A percentile compares a stretch with the other conserved stretches of the same genome.
Evolutionary conservation across 2,888 invertebrate genomes (phyloP).

Genomic region (Nomada flava): DNA sequence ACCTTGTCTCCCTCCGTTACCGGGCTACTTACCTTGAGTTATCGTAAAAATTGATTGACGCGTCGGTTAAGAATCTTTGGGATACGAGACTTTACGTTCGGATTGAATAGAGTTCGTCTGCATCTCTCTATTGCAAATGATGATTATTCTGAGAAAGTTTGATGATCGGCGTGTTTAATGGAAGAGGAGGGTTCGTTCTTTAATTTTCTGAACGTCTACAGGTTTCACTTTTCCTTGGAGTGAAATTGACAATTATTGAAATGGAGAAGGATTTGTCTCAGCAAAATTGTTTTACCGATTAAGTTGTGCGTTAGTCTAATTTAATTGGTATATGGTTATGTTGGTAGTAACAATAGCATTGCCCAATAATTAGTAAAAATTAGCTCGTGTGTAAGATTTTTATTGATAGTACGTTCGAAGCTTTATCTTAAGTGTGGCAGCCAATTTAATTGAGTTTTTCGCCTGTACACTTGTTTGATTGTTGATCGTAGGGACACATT

Average conservation of each 20-base stretch:
- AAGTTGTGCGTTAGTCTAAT: too few species aligned
- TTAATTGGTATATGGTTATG: too few species aligned
- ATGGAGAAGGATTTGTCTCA: background rate
- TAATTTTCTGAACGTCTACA: background rate
- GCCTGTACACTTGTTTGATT: background rate
- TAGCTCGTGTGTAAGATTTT: background rate
- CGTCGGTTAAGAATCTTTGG: background rate
- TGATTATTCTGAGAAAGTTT: background rate
- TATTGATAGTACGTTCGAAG: background rate
- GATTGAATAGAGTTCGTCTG: background rate
- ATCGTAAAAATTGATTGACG: background rate
- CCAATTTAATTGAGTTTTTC: constrained; percentile 25
- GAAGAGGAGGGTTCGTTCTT: background rate
- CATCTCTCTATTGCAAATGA: background rate
- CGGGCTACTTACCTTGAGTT: background rate
- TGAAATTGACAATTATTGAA: background rate
- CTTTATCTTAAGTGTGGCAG: background rate
- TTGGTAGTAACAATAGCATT: too few species aligned
- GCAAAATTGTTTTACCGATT: background rate
- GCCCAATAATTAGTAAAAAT: background rate
- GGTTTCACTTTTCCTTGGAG: background rate
- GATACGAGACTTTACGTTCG: background rate
- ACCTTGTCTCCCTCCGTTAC: constrained; percentile 10
- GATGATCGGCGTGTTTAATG: background rate
- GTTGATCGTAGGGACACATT: constrained; percentile 33